These are phyloP conservation scores for Nyctibius grandis DNA, from an alignment of 2,797 vertebrate species.

Conservation along the genomic window DNA sequence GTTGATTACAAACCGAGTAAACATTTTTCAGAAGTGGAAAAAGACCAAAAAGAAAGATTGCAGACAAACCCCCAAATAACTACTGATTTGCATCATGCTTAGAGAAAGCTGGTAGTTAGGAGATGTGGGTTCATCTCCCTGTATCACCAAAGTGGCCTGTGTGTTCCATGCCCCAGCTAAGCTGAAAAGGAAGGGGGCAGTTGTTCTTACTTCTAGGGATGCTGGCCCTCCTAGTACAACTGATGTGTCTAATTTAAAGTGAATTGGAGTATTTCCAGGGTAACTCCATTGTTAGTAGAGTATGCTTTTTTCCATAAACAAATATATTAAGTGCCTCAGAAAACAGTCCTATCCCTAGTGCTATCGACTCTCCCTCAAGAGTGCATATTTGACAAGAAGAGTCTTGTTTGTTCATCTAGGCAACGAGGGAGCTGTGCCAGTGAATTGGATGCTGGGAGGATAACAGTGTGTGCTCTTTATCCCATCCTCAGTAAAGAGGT, in stretches of 20 bases:
- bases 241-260: background rate
- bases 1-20: background rate
- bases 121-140: background rate
- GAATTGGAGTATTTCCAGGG: background rate
- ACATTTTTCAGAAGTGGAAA: background rate
- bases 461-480: background rate
- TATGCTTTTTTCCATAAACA: background rate
- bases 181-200: background rate
- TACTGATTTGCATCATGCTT: background rate
- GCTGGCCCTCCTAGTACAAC: background rate
- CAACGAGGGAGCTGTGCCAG: accelerated
- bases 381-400: background rate
- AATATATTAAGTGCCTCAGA: background rate
- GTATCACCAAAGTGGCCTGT: background rate
- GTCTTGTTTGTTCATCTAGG: background rate
- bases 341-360: background rate
- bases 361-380: background rate
- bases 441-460: background rate
- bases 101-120: background rate
- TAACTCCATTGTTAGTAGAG: background rate
- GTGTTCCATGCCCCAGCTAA: background rate
- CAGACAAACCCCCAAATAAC: background rate
- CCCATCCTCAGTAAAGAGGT: background rate
- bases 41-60: background rate
- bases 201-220: background rate